Conservation (phyloP, 2,797 vertebrate species). For the Lacerta agilis region DNA sequence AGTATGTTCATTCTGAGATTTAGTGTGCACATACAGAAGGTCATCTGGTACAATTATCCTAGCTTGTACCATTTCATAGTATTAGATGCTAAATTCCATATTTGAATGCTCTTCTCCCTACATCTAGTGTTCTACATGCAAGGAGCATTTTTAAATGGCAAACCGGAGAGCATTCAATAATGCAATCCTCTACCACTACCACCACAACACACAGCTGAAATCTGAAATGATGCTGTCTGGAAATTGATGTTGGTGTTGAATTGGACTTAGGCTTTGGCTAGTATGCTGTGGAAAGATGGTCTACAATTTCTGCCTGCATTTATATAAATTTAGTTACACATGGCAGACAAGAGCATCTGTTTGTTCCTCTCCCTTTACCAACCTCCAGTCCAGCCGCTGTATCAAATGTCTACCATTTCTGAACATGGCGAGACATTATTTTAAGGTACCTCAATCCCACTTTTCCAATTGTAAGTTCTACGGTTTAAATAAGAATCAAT, state of each 20-base stretch:
- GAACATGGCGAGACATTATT: background rate
- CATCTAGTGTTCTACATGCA: background rate
- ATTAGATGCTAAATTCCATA: background rate
- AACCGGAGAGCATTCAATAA: background rate
- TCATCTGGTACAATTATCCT: background rate
- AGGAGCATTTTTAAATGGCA: background rate
- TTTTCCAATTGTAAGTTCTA: slow-evolving; percentile 15
- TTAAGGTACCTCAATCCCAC: background rate
- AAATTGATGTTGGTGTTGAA: background rate
- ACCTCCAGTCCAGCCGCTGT: background rate
- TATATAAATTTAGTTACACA: background rate
- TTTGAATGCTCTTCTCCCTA: background rate
- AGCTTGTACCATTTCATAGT: background rate
- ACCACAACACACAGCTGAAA: background rate
- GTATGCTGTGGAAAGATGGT: background rate
- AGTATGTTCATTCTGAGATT: background rate
- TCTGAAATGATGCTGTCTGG: background rate
- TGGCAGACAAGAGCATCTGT: no score
- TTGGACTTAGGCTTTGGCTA: background rate
- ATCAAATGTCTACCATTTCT: background rate
- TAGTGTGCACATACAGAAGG: background rate
- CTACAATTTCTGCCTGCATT: background rate
- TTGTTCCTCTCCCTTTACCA: background rate
- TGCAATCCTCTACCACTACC: background rate
- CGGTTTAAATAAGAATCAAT: background rate